Base-by-base conservation (phyloP, 2,888 invertebrate species). In the Leptopilina drosophilae region DNA sequence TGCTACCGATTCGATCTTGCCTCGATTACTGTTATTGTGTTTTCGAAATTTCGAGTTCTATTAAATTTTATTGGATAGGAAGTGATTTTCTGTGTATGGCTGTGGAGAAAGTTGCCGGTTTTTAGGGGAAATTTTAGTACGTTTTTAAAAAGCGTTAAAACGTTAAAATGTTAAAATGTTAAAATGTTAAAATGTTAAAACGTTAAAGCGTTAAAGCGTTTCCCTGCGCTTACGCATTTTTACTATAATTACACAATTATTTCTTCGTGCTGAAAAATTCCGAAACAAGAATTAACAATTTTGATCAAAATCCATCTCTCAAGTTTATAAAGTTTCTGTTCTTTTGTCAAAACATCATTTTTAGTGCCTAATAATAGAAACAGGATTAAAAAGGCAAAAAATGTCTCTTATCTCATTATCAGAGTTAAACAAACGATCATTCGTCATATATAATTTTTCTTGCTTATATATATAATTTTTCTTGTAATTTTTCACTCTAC, bases 401-500 rank as follows among this genome's bases (percentile, higher is more conserved):
- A 53, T 56, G n/a, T 20, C 7, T 6, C 8, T 73, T 33, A 73
- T 33, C 53, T 73, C 14, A 53, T 73, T 73, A 53, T 73, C 69
- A 56, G 14, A 4, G 26, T 53, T 53, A 49, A 73, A 73, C 69
- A 73, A 56, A 53, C 33, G 33, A 56, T 7, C 69, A 20, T 53
- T 73, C 26, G 26, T 73, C 53, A 53, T 56, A 53, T 56, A 53
- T 42, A 42, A 73, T 73, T 73, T 73, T 53, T 73, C 69, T 56
- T 53, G 9, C 26, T 14, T 20, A 20, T 20, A 53, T 53, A 53
- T 73, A 73, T 9, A 53, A 53, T 69, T 69, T 73, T 9, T 8
- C 53, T 73, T 56, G 26, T 42, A 20, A 20, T 20, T 20, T 20
- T 20, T 20, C 20, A 20, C 20, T 20, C 1, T 20, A 20, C 20